Conservation (phyloP, 2,797 vertebrate genomes). For the Hypotaenidia okinawae region DNA sequence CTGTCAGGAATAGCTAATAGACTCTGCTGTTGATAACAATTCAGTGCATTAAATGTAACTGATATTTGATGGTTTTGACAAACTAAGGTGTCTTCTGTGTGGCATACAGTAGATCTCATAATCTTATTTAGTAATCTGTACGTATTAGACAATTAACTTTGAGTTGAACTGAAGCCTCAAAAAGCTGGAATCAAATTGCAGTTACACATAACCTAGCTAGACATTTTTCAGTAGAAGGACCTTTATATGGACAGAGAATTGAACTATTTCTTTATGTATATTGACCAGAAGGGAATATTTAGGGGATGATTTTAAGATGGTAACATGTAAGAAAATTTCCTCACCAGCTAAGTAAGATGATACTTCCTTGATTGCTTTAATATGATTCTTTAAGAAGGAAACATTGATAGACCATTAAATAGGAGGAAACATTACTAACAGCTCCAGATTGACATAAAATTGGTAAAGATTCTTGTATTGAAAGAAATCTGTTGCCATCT, state of each 20-base stretch:
- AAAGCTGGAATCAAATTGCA: no score
- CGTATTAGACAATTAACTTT: background rate
- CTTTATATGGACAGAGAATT: background rate
- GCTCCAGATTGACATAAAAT: background rate
- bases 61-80: background rate
- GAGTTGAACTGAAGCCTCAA: background rate
- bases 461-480: background rate
- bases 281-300: background rate
- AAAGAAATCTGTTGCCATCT: background rate
- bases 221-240: background rate
- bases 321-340: background rate
- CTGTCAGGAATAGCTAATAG: background rate
- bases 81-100: background rate
- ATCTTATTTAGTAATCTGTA: background rate
- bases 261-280: background rate
- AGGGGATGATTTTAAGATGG: background rate
- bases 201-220: background rate
- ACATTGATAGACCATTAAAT: background rate
- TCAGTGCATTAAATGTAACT: background rate
- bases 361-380: background rate
- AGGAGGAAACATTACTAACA: background rate
- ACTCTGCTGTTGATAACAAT: background rate
- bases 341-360: background rate
- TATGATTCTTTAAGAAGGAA: background rate
- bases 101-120: background rate